phyloP scores from a whole-genome alignment of 2,113 vertebrate genomes.

The Poecile atricapillus region DNA sequence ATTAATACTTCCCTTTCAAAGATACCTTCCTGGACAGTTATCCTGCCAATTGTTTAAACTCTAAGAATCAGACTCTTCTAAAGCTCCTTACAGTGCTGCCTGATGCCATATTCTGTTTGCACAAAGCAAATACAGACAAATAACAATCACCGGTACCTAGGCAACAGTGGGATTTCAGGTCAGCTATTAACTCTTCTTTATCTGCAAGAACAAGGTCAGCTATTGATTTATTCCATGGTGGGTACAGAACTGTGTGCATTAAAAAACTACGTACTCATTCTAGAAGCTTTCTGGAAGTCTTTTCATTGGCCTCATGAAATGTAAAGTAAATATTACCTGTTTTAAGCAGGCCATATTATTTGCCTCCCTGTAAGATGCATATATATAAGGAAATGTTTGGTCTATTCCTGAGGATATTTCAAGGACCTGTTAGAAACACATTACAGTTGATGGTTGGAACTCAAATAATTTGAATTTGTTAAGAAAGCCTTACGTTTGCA shows the following conservation, averaged over 20 bases:
- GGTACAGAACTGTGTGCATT: neutral
- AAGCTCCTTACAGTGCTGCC: constrained; percentile 28
- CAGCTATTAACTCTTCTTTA: constrained; percentile 63
- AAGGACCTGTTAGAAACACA: neutral
- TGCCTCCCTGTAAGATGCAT: neutral
- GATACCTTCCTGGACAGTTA: neutral
- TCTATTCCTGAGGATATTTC: neutral
- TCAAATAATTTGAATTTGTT: neutral
- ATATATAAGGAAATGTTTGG: neutral
- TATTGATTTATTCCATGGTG: constrained; percentile 48
- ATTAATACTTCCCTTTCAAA: neutral
- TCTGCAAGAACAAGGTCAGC: constrained; percentile 48
- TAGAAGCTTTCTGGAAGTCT: constrained; percentile 34
- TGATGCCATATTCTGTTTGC: constrained; percentile 52
- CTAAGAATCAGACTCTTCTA: neutral
- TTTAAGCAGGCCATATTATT: neutral
- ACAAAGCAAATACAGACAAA: constrained; percentile 55
- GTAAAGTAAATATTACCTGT: constrained; percentile 25
- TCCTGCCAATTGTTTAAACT: constrained; percentile 21
- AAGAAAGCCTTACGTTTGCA: neutral
- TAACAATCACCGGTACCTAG: constrained; percentile 46
- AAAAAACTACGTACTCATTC: constrained; percentile 26
- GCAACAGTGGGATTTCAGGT: constrained; percentile 49
- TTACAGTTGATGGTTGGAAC: neutral
- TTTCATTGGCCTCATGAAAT: constrained; percentile 2